phyloP scores from a whole-genome alignment of 2,797 vertebrate species.

The Lycodopsis pacificus region DNA sequence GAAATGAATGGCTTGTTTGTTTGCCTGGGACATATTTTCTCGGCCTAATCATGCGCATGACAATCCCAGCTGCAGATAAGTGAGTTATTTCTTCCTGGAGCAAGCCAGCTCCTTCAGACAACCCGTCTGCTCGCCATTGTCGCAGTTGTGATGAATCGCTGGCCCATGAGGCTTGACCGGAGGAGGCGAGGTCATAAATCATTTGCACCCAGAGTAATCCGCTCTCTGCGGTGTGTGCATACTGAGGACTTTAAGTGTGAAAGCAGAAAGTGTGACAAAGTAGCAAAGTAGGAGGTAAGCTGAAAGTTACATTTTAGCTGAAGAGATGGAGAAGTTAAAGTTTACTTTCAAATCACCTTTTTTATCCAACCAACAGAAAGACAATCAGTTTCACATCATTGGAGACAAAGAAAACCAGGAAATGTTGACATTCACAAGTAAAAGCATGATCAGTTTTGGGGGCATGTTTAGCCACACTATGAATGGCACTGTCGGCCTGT shows the following conservation, averaged over 20 bases:
- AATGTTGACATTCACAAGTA: background rate
- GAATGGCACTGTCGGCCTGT: background rate
- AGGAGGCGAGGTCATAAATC: slow-evolving; percentile 67
- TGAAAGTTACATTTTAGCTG: slow-evolving; percentile 22
- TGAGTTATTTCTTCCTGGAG: slow-evolving; percentile 71
- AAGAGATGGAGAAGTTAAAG: slow-evolving; percentile 9
- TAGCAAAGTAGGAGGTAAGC: slow-evolving; percentile 59
- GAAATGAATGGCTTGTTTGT: slow-evolving; percentile 66
- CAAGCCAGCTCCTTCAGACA: slow-evolving; percentile 50
- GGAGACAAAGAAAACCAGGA: slow-evolving; percentile 26
- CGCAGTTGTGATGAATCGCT: slow-evolving; percentile 66
- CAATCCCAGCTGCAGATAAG: slow-evolving; percentile 63
- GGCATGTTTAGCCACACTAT: background rate
- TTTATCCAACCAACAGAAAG: slow-evolving; percentile 5
- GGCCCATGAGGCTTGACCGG: slow-evolving; percentile 50
- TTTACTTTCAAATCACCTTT: background rate
- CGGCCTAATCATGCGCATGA: slow-evolving; percentile 46
- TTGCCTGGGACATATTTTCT: slow-evolving; percentile 57
- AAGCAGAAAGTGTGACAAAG: slow-evolving; percentile 32
- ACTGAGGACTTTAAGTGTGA: slow-evolving; percentile 10
- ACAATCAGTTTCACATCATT: slow-evolving; percentile 17
- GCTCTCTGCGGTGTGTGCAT: slow-evolving; percentile 18
- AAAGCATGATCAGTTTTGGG: background rate
- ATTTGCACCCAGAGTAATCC: slow-evolving; percentile 42
- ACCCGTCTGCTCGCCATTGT: slow-evolving; percentile 66